Conservation (phyloP, 2,797 vertebrate species). For the Rhabdophis nuchalis region DNA sequence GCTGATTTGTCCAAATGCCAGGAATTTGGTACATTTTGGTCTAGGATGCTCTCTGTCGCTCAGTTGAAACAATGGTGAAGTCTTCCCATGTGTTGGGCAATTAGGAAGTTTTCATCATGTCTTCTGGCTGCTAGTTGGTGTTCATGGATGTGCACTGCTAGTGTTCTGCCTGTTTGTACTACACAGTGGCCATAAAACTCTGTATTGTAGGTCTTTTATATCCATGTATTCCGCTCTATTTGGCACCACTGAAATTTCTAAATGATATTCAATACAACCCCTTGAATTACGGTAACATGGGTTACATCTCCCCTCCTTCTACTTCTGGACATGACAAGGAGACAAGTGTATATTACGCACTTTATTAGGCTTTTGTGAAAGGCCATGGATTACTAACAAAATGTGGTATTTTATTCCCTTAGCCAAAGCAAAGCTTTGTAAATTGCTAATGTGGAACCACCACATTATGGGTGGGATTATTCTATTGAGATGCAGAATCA, state of each 20-base stretch:
- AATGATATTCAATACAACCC: neutral
- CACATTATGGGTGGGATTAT: neutral
- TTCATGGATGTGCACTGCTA: neutral
- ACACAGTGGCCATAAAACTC: neutral
- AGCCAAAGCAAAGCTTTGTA: neutral
- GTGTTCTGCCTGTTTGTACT: neutral
- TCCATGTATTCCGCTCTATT: neutral
- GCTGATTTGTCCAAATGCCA: neutral
- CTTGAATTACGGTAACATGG: neutral
- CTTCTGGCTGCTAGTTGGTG: neutral
- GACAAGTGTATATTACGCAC: neutral
- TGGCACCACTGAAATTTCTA: neutral
- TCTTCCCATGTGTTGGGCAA: neutral
- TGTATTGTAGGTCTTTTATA: neutral
- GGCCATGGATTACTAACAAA: neutral
- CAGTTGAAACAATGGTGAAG: neutral
- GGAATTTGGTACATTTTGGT: neutral
- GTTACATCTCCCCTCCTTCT: neutral
- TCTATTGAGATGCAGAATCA: neutral
- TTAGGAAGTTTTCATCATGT: neutral
- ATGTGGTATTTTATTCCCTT: neutral
- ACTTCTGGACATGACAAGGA: neutral
- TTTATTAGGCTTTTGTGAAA: conserved; percentile 15
- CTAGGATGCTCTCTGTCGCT: neutral
- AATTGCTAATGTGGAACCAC: neutral